A percentile compares a stretch with the other conserved stretches of the same genome.
Evolutionary conservation across 30 jellyfish, hydroid and myxozoan species (phyloP).

Genomic region (Catostylus mosaicus): DNA sequence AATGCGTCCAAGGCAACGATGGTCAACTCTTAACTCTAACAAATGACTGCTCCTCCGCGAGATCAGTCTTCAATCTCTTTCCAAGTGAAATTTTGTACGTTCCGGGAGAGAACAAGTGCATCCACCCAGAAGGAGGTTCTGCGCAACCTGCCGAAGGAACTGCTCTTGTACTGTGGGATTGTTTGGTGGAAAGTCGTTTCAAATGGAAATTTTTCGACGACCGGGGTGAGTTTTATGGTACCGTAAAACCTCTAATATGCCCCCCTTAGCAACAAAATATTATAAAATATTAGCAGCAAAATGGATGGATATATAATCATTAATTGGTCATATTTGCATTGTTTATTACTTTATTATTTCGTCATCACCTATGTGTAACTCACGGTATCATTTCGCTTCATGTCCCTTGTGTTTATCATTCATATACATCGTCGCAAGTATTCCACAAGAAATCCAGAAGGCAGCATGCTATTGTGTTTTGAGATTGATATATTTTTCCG

Average conservation of each 20-base stretch:
- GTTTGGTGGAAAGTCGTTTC: background rate
- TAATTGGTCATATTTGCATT: background rate
- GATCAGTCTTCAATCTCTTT: background rate
- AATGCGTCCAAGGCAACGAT: background rate
- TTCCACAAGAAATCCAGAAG: too few species aligned
- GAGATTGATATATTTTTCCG: too few species aligned
- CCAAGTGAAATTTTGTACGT: background rate
- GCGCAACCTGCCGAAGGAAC: background rate
- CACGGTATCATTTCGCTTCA: too few species aligned
- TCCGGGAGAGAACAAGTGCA: constrained; percentile 15
- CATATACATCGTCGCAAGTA: too few species aligned
- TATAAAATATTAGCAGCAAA: too few species aligned
- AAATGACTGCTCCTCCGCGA: constrained; percentile 3
- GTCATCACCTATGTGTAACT: background rate
- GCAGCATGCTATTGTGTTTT: too few species aligned
- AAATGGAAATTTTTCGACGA: constrained; percentile 27
- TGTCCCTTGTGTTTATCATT: too few species aligned
- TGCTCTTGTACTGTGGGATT: background rate
- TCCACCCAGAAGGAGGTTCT: constrained; percentile 8
- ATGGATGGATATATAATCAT: background rate
- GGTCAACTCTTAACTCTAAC: background rate
- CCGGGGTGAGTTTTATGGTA: background rate
- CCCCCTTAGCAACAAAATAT: too few species aligned
- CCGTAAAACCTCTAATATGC: background rate
- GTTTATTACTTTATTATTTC: background rate